Base-by-base conservation (phyloP, 2,113 vertebrate genomes). In the Nesospiza acunhae region DNA sequence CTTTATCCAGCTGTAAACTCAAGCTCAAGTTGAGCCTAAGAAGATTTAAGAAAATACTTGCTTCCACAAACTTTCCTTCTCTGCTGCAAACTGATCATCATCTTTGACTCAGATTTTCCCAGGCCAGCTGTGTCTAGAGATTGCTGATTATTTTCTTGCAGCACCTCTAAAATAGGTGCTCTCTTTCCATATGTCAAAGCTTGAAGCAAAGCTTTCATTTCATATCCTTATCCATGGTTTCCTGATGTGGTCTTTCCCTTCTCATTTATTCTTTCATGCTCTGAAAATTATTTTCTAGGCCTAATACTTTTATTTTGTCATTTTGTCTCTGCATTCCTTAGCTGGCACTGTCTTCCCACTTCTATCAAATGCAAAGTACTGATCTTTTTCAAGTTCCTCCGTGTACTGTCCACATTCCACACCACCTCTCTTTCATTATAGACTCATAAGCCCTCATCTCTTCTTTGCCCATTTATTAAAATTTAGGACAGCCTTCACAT, bases 41-140 rank as follows among this genome's bases (percentile, higher is more conserved):
- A 80, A 90, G 59, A 88, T 67, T 70, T 67, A 80, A 83, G 86
- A 83, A 86, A 95, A 70, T 42, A 80, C 21, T 80, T 92, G 15
- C 20, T 90, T 76, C 49, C 55, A 88, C 20, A 33, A 59, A 49
- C 14, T 80, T 79, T 79, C 31, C 20, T 64, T 80, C 47, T 47
- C 11, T 85, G 31, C 22, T 87, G 26, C 56, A 64, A 90, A 77
- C 17, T 21, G 26, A 30, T 18, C 56, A 63, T 67, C 37, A 66
- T 30, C 47, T 79, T 72, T 87, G 27, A 41, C 23, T 49, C 62
- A 77, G 47, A 87, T 72, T 12, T 39, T 96, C 30, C 13, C 39
- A 53, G 27, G 50, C 42, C 53, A 80, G 22, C 42, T 83, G 18
- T 62, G 11, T 55, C 76, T 44, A 78, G 22, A 78, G 35, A 66